Conservation (phyloP, 2,888 invertebrate genomes). For the Idaea straminata region DNA sequence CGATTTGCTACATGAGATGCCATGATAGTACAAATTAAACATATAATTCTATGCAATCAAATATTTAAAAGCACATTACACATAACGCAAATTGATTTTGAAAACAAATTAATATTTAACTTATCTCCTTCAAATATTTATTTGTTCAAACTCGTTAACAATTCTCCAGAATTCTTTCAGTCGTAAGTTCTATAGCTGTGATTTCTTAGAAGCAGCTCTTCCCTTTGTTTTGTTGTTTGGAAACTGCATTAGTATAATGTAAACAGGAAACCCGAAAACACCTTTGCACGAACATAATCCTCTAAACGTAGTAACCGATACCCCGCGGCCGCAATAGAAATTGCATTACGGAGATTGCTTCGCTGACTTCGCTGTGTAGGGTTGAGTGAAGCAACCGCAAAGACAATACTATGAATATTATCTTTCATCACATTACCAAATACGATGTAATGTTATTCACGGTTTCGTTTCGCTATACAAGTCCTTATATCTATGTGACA, state of each 20-base stretch:
- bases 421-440: conserved; percentile 60
- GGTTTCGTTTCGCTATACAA: conserved; percentile 36
- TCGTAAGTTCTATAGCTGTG: neutral
- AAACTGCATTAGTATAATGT: conserved; percentile 17
- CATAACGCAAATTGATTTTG: neutral
- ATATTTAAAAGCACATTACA: neutral
- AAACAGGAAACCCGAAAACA: conserved; percentile 32
- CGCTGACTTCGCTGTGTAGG: conserved; percentile 27
- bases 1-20: neutral
- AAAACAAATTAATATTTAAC: neutral
- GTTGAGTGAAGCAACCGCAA: conserved; percentile 43
- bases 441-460: conserved; percentile 53
- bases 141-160: neutral
- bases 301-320: conserved; percentile 45
- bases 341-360: conserved; percentile 50
- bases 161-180: neutral
- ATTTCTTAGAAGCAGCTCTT: neutral
- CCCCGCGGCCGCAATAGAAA: conserved; percentile 36
- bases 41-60: neutral
- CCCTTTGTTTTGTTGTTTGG: neutral
- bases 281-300: conserved; percentile 35
- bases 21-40: neutral
- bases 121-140: neutral
- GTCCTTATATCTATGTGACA: conserved; percentile 41
- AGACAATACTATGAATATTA: conserved; percentile 50